Evolutionary conservation across 1,140 invertebrate genomes (phyloP).

Genomic region (Trachymyrmex cornetzi): DNA sequence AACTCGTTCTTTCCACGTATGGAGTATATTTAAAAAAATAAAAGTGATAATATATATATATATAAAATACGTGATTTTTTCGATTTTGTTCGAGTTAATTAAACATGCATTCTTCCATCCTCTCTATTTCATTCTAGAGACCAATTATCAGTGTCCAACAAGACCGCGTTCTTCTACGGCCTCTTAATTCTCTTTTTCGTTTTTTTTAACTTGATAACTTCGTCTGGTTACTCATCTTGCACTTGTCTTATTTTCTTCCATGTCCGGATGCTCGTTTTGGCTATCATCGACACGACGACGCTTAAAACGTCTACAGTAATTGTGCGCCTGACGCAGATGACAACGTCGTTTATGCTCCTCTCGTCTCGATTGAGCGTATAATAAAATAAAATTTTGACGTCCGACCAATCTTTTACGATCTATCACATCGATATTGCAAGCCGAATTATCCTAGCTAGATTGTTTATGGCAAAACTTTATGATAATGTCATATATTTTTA

Average conservation of each 20-base stretch:
- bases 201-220: slow-evolving; percentile 20
- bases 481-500: background rate
- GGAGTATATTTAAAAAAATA: slow-evolving; percentile 18
- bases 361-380: background rate
- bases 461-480: too few species aligned
- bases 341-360: slow-evolving; percentile 12
- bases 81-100: background rate
- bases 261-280: slow-evolving; percentile 32
- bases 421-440: slow-evolving; percentile 2
- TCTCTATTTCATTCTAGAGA: background rate
- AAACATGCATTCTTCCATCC: background rate
- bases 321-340: background rate
- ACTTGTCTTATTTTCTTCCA: slow-evolving; percentile 33
- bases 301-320: slow-evolving; percentile 38
- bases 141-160: slow-evolving; percentile 31
- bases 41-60: background rate
- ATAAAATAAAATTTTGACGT: slow-evolving; percentile 12
- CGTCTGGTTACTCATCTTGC: slow-evolving; percentile 16
- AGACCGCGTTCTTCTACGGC: slow-evolving; percentile 21
- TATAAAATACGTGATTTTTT: slow-evolving; percentile 4
- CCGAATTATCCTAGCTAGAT: background rate
- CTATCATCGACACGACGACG: background rate
- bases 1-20: too few species aligned
- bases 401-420: background rate
- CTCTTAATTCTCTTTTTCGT: background rate